Evolutionary conservation across 2,113 vertebrate species (phyloP).

Genomic region (Pionites leucogaster): DNA sequence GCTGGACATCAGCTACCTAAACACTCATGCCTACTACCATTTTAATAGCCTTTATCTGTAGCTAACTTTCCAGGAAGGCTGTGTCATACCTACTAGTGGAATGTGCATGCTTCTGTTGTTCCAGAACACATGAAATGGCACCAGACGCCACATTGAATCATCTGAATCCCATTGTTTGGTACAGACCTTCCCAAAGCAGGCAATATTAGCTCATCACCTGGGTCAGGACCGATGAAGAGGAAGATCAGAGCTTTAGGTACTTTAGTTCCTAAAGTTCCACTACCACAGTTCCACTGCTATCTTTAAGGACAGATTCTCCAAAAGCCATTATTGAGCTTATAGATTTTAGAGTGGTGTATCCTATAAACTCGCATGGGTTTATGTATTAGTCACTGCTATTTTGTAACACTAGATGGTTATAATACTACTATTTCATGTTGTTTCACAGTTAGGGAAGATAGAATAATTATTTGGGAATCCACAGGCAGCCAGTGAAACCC

Average conservation of each 20-base stretch:
- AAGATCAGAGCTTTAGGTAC: not conserved
- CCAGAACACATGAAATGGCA: not conserved
- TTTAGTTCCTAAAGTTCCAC: not conserved
- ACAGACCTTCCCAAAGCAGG: not conserved
- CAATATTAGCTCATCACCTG: not conserved
- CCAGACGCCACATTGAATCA: not conserved
- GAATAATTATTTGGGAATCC: slow-evolving; percentile 45
- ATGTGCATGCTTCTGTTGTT: accelerated
- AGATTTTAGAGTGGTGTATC: not conserved
- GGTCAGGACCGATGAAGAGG: not conserved
- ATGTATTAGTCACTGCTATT: slow-evolving; percentile 24
- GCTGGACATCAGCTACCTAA: not conserved
- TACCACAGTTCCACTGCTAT: not conserved
- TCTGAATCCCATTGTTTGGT: not conserved
- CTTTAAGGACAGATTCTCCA: not conserved
- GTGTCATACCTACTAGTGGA: not conserved
- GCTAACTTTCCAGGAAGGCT: not conserved
- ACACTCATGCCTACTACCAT: accelerated
- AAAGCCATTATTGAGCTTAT: not conserved
- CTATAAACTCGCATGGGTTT: slow-evolving; percentile 10
- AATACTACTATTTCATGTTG: slow-evolving; percentile 13
- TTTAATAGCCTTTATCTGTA: not conserved
- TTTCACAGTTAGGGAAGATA: slow-evolving; percentile 30
- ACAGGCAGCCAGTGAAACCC: slow-evolving; percentile 20
- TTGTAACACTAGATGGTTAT: not conserved